Evolutionary conservation across 2,888 invertebrate species (phyloP).

Genomic region (Plagodis pulveraria): DNA sequence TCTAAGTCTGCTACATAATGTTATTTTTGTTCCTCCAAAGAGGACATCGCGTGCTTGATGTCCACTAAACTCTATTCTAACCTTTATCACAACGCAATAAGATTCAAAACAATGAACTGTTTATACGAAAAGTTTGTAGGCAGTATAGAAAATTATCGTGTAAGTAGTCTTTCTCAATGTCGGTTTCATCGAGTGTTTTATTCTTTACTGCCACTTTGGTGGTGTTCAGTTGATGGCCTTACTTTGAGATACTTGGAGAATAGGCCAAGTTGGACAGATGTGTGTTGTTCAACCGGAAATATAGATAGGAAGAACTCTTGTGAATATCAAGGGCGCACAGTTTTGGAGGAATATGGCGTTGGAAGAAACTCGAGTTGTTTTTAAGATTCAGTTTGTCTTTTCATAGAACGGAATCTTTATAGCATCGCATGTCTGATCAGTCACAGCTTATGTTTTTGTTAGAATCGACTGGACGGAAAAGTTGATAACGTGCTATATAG

Average conservation of each 20-base stretch:
- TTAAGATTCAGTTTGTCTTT: too few relatives aligned
- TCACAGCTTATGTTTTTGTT: too few relatives aligned
- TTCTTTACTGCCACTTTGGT: slow-evolving; percentile 51
- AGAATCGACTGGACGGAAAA: too few relatives aligned
- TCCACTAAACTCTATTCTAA: slow-evolving; percentile 29
- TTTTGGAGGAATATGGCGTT: slow-evolving; percentile 7
- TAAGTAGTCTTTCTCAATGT: slow-evolving; percentile 52
- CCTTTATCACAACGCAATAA: slow-evolving; percentile 39
- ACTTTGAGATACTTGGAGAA: slow-evolving; percentile 34
- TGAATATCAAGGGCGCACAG: slow-evolving; percentile 24
- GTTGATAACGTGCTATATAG: too few relatives aligned
- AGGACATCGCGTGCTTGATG: slow-evolving; percentile 60
- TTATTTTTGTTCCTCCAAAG: slow-evolving; percentile 64
- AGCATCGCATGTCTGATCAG: too few relatives aligned
- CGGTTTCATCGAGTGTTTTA: slow-evolving; percentile 58
- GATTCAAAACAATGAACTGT: slow-evolving; percentile 40
- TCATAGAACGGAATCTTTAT: too few relatives aligned
- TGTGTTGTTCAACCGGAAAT: slow-evolving; percentile 28
- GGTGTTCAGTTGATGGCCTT: slow-evolving; percentile 47
- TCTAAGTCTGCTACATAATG: slow-evolving; percentile 61
- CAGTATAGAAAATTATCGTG: slow-evolving; percentile 54
- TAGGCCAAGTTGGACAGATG: slow-evolving; percentile 37
- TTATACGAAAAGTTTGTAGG: slow-evolving; percentile 48
- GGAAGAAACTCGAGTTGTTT: background rate
- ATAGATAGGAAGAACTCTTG: slow-evolving; percentile 15